Conservation (phyloP, 2,113 vertebrate genomes). For the Nymphicus hollandicus region DNA sequence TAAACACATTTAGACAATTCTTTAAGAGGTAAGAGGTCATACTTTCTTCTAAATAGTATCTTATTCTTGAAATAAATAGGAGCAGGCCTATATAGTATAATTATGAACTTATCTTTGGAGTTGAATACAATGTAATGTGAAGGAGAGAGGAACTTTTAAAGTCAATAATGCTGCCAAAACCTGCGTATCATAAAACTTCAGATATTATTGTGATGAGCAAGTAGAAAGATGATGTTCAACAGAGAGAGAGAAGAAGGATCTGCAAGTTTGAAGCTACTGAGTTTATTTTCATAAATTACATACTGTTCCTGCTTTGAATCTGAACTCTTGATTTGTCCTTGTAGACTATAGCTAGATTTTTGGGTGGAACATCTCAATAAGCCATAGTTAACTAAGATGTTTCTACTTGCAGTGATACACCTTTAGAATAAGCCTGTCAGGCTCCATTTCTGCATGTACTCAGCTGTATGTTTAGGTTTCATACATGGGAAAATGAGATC, state of each 20-base stretch:
- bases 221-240: not conserved
- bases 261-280: not conserved
- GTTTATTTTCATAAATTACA: not conserved
- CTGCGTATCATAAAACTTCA: not conserved
- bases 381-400: not conserved
- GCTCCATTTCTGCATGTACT: not conserved
- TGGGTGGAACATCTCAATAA: not conserved
- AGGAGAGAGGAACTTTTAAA: not conserved
- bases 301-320: not conserved
- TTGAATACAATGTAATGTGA: not conserved
- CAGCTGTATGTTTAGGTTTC: not conserved
- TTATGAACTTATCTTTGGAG: not conserved
- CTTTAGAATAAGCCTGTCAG: not conserved
- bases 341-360: not conserved
- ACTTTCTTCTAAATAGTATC: not conserved
- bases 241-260: not conserved
- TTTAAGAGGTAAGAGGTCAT: not conserved
- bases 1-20: not conserved
- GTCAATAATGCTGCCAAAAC: not conserved
- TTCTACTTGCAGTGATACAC: not conserved
- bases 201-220: not conserved
- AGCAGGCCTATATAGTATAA: not conserved
- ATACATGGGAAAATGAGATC: not conserved
- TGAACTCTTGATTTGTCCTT: not conserved
- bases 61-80: not conserved